Conservation (phyloP, 1,140 invertebrate genomes). For the Bombus terrestris region DNA sequence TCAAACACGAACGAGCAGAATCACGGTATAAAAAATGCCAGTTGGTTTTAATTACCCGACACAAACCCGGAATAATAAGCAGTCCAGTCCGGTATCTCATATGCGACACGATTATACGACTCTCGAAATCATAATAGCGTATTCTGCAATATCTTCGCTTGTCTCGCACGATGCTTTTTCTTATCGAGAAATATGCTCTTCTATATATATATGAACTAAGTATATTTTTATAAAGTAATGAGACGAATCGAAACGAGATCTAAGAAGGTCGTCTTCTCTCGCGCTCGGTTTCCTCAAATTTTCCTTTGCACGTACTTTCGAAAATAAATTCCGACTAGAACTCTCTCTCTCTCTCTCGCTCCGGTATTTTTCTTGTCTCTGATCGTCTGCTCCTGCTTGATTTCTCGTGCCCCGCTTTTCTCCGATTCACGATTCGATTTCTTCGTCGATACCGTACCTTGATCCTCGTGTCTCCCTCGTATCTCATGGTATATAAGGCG, state of each 20-base stretch:
- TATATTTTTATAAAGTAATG: constrained; percentile 38
- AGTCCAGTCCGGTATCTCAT: neutral
- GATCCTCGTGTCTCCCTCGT: constrained; percentile 70
- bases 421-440: neutral
- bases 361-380: too few species aligned
- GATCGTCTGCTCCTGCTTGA: neutral
- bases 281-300: neutral
- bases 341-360: constrained; percentile 1
- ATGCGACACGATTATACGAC: neutral
- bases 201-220: neutral
- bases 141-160: neutral
- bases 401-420: neutral
- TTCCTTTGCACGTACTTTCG: neutral
- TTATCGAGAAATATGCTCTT: neutral
- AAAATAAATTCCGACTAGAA: neutral
- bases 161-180: too few species aligned
- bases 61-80: neutral
- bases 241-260: neutral
- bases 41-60: constrained; percentile 22
- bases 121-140: neutral
- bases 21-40: neutral
- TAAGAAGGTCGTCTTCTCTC: too few species aligned
- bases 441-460: constrained; percentile 72
- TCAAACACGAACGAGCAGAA: neutral
- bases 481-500: constrained; percentile 73